Evolutionary conservation across 2,888 invertebrate species (phyloP).

Genomic region (Bombylius discolor): DNA sequence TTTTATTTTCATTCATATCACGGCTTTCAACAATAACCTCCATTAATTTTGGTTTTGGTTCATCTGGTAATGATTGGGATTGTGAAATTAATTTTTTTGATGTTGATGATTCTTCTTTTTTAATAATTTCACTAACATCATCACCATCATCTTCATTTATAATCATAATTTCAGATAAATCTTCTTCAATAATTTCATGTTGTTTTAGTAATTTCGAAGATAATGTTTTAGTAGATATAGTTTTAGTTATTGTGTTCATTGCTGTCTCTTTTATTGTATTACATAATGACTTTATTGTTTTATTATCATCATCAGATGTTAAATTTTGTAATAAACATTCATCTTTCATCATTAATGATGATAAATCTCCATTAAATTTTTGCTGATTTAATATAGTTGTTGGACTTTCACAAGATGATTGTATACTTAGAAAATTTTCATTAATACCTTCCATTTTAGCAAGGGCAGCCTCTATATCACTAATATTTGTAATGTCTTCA

Average conservation of each 20-base stretch:
- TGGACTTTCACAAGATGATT: slow-evolving; percentile 17
- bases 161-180: slow-evolving; percentile 9
- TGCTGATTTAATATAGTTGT: slow-evolving; percentile 5
- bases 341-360: slow-evolving; percentile 19
- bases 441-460: slow-evolving; percentile 52
- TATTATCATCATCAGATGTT: slow-evolving; percentile 13
- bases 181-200: slow-evolving; percentile 7
- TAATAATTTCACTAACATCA: background rate
- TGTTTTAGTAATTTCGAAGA: background rate
- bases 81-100: background rate
- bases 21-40: slow-evolving; percentile 1
- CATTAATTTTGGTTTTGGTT: background rate
- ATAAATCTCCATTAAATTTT: slow-evolving; percentile 12
- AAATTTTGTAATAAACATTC: slow-evolving; percentile 11
- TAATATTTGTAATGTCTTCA: slow-evolving; percentile 42
- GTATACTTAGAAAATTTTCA: slow-evolving; percentile 15
- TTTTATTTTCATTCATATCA: slow-evolving; percentile 15
- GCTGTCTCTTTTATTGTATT: no score
- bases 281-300: slow-evolving; percentile 16
- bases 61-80: background rate
- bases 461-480: slow-evolving; percentile 55
- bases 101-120: background rate
- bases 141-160: background rate
- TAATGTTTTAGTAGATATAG: no score
- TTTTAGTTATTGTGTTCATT: no score